These are phyloP conservation scores for Temnothorax unifasciatus DNA, from an alignment of 2,888 invertebrate genomes.

Conservation along the genomic window DNA sequence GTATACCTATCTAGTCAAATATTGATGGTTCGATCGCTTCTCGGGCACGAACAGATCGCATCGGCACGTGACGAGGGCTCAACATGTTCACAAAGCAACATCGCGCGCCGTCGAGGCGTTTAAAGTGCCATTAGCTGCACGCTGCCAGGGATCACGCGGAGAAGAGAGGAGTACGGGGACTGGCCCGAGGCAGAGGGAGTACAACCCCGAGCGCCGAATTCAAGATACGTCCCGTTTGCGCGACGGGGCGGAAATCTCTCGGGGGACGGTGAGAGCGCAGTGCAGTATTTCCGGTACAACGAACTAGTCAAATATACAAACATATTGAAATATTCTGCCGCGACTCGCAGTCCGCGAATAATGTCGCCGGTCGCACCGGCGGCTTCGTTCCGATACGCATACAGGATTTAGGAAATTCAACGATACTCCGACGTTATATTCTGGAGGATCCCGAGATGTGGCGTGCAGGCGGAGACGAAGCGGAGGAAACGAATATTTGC, in stretches of 20 bases:
- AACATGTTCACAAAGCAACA: slow-evolving; percentile 64
- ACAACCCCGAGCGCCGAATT: slow-evolving; percentile 39
- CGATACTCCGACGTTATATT: slow-evolving; percentile 43
- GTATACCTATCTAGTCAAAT: neutral
- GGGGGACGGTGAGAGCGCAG: slow-evolving; percentile 41
- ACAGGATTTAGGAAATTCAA: slow-evolving; percentile 44
- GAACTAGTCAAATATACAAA: slow-evolving; percentile 72
- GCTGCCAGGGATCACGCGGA: slow-evolving; percentile 53
- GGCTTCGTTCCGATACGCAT: slow-evolving; percentile 56
- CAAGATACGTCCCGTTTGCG: slow-evolving; percentile 54
- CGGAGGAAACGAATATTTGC: slow-evolving; percentile 57
- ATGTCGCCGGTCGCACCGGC: slow-evolving; percentile 38
- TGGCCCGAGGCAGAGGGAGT: slow-evolving; percentile 16
- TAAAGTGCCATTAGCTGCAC: slow-evolving; percentile 74
- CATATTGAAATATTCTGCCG: slow-evolving; percentile 73
- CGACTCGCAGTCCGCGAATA: slow-evolving; percentile 65
- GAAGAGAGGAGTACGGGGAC: slow-evolving; percentile 41
- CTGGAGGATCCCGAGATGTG: slow-evolving; percentile 10
- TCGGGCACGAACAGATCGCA: slow-evolving; percentile 62
- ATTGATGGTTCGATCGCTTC: slow-evolving; percentile 36
- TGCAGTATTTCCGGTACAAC: slow-evolving; percentile 72
- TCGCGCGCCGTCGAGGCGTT: slow-evolving; percentile 67
- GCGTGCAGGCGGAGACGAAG: slow-evolving; percentile 31
- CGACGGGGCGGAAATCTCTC: slow-evolving; percentile 38
- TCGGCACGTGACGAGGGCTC: slow-evolving; percentile 66